Conservation (phyloP, 2,113 vertebrate genomes). For the Phyllostomus discolor region DNA sequence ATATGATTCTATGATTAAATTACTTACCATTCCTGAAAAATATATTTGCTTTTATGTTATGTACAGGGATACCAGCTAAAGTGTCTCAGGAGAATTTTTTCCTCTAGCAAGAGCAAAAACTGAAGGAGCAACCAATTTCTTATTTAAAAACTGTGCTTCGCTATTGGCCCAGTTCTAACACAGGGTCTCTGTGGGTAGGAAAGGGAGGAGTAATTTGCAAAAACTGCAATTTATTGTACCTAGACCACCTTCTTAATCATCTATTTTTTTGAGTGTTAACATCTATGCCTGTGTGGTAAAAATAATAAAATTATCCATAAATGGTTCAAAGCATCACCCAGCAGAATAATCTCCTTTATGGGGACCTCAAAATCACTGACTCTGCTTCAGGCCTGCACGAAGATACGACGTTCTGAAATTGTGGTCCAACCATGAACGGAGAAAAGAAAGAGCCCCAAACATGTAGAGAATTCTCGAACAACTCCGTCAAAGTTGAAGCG, state of each 20-base stretch:
- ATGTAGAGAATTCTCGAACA: not conserved
- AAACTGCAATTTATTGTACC: not conserved
- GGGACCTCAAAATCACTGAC: not conserved
- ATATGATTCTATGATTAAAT: not conserved
- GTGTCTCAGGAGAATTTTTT: not conserved
- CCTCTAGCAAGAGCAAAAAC: not conserved
- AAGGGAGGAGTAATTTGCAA: not conserved
- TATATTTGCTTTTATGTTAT: not conserved
- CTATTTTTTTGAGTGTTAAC: not conserved
- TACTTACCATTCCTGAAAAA: constrained; percentile 21
- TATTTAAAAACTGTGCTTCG: not conserved
- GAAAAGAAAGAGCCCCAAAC: not conserved
- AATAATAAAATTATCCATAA: not conserved
- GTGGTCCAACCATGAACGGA: not conserved
- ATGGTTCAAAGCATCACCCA: not conserved
- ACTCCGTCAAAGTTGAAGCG: not conserved
- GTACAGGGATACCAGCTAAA: not conserved
- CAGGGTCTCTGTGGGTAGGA: not conserved
- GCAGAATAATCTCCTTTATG: not conserved
- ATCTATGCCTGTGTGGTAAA: not conserved
- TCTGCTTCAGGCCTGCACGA: not conserved
- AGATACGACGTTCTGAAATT: not conserved
- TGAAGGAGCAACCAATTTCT: not conserved
- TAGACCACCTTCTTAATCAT: not conserved
- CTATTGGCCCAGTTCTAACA: not conserved